Conservation (phyloP, 2,797 vertebrate genomes). For the Echiichthys vipera region DNA sequence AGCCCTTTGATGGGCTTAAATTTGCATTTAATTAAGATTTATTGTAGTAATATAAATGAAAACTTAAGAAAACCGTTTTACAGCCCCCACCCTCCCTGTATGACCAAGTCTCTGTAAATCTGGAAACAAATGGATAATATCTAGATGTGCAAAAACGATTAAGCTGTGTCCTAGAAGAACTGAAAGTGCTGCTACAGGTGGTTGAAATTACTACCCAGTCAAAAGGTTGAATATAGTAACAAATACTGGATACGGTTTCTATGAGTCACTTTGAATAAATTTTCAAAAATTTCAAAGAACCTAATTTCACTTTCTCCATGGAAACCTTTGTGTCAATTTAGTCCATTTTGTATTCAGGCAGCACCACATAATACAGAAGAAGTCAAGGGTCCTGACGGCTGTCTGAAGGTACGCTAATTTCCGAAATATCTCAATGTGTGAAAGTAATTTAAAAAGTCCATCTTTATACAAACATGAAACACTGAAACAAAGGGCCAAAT, state of each 20-base stretch:
- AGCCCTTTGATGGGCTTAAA: not conserved
- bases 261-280: slow-evolving; percentile 11
- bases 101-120: not conserved
- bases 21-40: not conserved
- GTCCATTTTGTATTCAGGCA: slow-evolving; percentile 22
- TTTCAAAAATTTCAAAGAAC: not conserved
- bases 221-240: slow-evolving; percentile 3
- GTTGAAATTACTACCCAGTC: not conserved
- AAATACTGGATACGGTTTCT: not conserved
- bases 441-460: slow-evolving; percentile 26
- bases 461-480: slow-evolving; percentile 24
- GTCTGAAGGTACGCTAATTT: slow-evolving; percentile 12
- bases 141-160: not conserved
- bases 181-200: slow-evolving; percentile 6
- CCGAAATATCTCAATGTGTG: not conserved
- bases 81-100: not conserved
- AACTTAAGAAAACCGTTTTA: not conserved
- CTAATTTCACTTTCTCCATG: slow-evolving; percentile 10
- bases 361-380: slow-evolving; percentile 14
- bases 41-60: not conserved
- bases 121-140: slow-evolving; percentile 1
- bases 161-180: not conserved
- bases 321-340: slow-evolving; percentile 29
- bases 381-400: slow-evolving; percentile 15
- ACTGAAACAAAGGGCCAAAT: slow-evolving; percentile 42